Conservation (phyloP, 1,140 invertebrate species). For the Drosophila sturtevanti region DNA sequence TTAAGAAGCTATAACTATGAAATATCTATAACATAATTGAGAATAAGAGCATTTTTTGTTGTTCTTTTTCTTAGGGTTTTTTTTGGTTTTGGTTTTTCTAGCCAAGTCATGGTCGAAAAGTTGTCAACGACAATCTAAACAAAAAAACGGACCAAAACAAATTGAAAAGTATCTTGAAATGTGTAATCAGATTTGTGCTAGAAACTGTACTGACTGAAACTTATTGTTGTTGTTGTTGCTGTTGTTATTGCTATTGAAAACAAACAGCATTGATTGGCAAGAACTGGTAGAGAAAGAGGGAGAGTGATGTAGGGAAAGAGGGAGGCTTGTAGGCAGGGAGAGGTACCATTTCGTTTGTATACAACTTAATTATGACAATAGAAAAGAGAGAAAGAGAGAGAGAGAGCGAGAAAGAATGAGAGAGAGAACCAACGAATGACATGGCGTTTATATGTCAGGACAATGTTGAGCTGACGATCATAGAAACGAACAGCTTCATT, state of each 20-base stretch:
- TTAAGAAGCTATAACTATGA: slow-evolving; percentile 63
- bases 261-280: slow-evolving; percentile 55
- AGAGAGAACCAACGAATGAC: slow-evolving; percentile 15
- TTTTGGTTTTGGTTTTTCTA: slow-evolving; percentile 18
- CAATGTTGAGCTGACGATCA: slow-evolving; percentile 32
- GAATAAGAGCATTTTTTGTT: slow-evolving; percentile 79
- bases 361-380: slow-evolving; percentile 17
- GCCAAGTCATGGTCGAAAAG: slow-evolving; percentile 72
- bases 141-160: slow-evolving; percentile 52
- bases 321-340: not conserved
- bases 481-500: slow-evolving; percentile 42
- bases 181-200: slow-evolving; percentile 76
- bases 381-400: slow-evolving; percentile 16
- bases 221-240: too few species aligned
- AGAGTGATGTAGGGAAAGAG: not conserved
- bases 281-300: not conserved
- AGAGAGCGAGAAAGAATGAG: not conserved
- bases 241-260: slow-evolving; percentile 30
- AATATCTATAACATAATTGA: slow-evolving; percentile 78
- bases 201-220: slow-evolving; percentile 24
- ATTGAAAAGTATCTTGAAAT: slow-evolving; percentile 62
- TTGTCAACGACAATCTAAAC: slow-evolving; percentile 57
- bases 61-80: not conserved
- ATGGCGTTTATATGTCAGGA: slow-evolving; percentile 43
- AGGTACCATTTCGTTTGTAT: slow-evolving; percentile 1